Conservation (phyloP, 2,888 invertebrate species). For the Baronia brevicornis region DNA sequence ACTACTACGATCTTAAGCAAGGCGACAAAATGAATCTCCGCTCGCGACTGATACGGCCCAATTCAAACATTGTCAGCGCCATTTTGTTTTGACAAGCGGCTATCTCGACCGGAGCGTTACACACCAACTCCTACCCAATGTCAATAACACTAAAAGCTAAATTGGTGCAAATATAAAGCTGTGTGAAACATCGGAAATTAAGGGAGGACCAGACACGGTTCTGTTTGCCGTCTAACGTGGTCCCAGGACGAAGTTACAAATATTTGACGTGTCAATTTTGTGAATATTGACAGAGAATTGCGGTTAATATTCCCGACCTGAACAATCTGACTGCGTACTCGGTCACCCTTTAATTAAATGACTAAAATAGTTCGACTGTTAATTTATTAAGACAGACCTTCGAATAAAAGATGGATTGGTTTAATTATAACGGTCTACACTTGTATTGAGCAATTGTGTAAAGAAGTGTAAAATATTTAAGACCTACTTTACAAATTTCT, state of each 20-base stretch:
- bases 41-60: conserved; percentile 74
- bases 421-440: conserved; percentile 3
- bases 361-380: conserved; percentile 66
- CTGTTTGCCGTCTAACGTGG: conserved; percentile 74
- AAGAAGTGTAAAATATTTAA: neutral
- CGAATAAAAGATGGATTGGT: conserved; percentile 31
- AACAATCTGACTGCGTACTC: conserved; percentile 50
- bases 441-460: too few relatives aligned
- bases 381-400: conserved; percentile 47
- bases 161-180: conserved; percentile 29
- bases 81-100: conserved; percentile 74
- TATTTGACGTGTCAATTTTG: conserved; percentile 77
- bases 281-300: conserved; percentile 75
- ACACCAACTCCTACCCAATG: conserved; percentile 42
- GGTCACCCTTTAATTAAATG: conserved; percentile 69
- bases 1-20: conserved; percentile 72
- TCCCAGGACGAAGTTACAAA: conserved; percentile 75
- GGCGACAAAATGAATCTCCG: conserved; percentile 75
- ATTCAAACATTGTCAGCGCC: conserved; percentile 73
- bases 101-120: conserved; percentile 43
- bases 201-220: conserved; percentile 74
- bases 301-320: conserved; percentile 72
- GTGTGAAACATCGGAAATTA: conserved; percentile 73
- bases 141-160: conserved; percentile 32
- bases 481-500: too few relatives aligned